Conservation (phyloP, 2,797 vertebrate species). For the Semotilus atromaculatus region DNA sequence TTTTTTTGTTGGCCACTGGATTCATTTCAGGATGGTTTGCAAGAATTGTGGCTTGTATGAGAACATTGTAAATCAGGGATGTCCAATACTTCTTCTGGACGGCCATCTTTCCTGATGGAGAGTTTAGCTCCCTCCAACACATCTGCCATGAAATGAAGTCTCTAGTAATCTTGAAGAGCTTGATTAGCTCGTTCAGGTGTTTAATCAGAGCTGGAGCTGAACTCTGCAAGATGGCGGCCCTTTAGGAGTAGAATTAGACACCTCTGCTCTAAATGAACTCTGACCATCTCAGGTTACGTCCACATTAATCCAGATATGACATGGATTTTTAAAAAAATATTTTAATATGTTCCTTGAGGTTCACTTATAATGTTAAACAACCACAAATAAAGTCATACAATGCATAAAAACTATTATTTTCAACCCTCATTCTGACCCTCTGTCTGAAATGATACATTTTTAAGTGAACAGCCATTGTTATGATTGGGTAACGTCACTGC, state of each 20-base stretch:
- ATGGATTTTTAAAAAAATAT: too few species aligned
- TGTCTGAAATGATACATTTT: too few species aligned
- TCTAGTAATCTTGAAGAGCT: background rate
- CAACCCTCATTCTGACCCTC: too few species aligned
- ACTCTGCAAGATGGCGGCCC: background rate
- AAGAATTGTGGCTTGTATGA: background rate
- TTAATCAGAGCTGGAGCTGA: constrained; percentile 9
- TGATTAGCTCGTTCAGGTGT: constrained; percentile 16
- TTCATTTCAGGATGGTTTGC: background rate
- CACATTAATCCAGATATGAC: background rate
- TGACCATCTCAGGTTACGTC: background rate
- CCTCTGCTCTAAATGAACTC: background rate
- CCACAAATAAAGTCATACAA: too few species aligned
- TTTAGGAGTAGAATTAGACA: background rate
- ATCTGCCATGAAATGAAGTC: background rate
- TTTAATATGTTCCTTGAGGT: background rate
- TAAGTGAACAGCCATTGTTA: too few species aligned
- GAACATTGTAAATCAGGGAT: constrained; percentile 8
- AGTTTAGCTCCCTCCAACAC: background rate
- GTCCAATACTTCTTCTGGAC: background rate
- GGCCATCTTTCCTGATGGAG: background rate
- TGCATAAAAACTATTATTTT: too few species aligned
- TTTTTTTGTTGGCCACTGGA: background rate
- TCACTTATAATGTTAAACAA: too few species aligned
- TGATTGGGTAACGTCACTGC: too few species aligned